phyloP scores from a whole-genome alignment of 2,888 invertebrate species.

The Frankliniella intonsa region DNA sequence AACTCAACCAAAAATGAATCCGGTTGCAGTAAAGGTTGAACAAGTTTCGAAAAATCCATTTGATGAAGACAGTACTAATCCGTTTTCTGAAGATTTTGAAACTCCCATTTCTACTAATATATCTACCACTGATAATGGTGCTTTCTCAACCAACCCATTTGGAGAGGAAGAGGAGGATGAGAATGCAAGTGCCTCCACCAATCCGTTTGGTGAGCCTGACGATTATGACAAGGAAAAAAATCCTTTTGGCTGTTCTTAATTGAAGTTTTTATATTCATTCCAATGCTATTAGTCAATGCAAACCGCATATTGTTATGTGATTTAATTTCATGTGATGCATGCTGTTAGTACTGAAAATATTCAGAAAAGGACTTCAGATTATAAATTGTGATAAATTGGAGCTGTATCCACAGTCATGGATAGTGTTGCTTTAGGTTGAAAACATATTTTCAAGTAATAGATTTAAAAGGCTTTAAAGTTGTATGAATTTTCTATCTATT shows the following conservation, averaged over 20 bases:
- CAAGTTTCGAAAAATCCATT: slow-evolving; percentile 28
- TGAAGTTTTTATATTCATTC: not conserved
- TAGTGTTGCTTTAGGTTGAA: too few species aligned
- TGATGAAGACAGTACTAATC: slow-evolving; percentile 35
- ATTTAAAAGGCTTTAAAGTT: too few species aligned
- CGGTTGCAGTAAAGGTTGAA: slow-evolving; percentile 22
- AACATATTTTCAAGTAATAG: too few species aligned
- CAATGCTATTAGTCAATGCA: not conserved
- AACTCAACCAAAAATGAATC: not conserved
- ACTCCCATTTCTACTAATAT: slow-evolving; percentile 5
- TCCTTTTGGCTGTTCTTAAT: slow-evolving; percentile 54
- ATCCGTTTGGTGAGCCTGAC: slow-evolving; percentile 45
- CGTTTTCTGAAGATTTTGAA: slow-evolving; percentile 37
- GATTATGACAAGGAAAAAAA: slow-evolving; percentile 74
- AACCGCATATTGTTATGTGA: not conserved
- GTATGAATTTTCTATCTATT: not conserved
- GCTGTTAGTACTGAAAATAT: too few species aligned
- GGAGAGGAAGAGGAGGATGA: slow-evolving; percentile 36
- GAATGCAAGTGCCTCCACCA: slow-evolving; percentile 41
- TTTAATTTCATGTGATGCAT: not conserved
- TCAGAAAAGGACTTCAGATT: too few species aligned
- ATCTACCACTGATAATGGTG: not conserved
- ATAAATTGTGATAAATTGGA: too few species aligned
- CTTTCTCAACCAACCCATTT: slow-evolving; percentile 35
- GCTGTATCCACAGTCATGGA: too few species aligned